These are phyloP conservation scores for Trichopria drosophilae DNA, from an alignment of 2,888 invertebrate genomes.

Conservation along the genomic window DNA sequence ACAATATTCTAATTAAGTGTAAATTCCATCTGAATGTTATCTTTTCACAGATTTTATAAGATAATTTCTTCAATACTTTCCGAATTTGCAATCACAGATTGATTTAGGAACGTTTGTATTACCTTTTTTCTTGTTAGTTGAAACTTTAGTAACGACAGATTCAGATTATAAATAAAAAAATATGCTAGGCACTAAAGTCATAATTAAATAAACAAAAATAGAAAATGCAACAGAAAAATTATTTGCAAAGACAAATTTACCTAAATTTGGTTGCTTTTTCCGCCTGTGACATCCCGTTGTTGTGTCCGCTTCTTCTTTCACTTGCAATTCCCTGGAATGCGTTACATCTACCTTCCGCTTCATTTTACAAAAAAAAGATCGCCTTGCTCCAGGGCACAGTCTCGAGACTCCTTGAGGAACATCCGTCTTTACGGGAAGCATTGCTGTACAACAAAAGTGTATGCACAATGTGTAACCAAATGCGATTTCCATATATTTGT, in stretches of 20 bases:
- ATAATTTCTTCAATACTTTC: no score
- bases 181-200: no score
- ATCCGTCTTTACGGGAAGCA: conserved; percentile 88
- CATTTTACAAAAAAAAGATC: conserved; percentile 94
- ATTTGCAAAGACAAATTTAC: conserved; percentile 46
- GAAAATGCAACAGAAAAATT: neutral
- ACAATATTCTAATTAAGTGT: no score
- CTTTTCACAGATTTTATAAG: no score
- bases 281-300: conserved; percentile 67
- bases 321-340: conserved; percentile 57
- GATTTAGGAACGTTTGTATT: no score
- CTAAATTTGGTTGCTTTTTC: conserved; percentile 66
- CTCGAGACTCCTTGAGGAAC: conserved; percentile 75
- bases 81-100: no score
- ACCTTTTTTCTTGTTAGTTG: no score
- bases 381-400: conserved; percentile 83
- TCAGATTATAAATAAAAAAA: no score
- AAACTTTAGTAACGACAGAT: no score
- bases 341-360: conserved; percentile 68
- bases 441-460: conserved; percentile 66
- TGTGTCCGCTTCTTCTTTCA: conserved; percentile 76
- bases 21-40: no score
- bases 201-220: neutral
- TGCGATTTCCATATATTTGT: no score
- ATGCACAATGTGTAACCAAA: no score